phyloP scores from a whole-genome alignment of 2,113 vertebrate species.

The Atrichornis clamosus region DNA sequence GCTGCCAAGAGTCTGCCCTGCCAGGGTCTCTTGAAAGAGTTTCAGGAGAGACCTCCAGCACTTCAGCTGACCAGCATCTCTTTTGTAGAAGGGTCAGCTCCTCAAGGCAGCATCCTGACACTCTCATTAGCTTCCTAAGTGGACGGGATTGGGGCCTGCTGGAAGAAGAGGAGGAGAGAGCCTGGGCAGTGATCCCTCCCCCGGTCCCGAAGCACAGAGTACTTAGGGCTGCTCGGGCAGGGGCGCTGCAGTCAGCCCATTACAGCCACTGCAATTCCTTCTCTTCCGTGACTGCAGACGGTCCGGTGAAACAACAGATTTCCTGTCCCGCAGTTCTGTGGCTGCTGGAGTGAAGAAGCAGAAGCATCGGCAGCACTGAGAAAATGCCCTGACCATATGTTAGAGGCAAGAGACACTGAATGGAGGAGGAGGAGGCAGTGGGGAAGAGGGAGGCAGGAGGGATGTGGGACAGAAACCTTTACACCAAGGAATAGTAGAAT shows the following conservation, averaged over 20 bases:
- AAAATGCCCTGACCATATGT: background rate
- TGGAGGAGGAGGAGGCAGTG: background rate
- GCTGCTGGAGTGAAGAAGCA: background rate
- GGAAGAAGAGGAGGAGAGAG: background rate
- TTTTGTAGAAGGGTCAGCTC: background rate
- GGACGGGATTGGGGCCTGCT: background rate
- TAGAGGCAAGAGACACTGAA: background rate
- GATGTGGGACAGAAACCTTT: background rate
- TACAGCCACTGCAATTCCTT: slow-evolving; percentile 10
- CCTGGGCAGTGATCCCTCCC: background rate
- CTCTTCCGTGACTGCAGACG: background rate
- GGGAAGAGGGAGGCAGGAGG: background rate
- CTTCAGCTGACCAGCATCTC: background rate
- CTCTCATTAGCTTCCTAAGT: background rate
- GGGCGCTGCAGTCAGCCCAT: slow-evolving; percentile 19
- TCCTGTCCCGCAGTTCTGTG: background rate
- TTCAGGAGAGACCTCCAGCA: background rate
- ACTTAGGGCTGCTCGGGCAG: background rate
- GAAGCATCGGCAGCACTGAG: background rate
- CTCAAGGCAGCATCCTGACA: background rate
- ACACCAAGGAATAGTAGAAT: background rate
- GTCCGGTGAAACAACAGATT: background rate
- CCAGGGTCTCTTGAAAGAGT: background rate
- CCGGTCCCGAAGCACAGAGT: background rate
- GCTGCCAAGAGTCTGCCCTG: background rate